These are phyloP conservation scores for Noctua comes DNA, from an alignment of 2,888 invertebrate species.

Conservation along the genomic window DNA sequence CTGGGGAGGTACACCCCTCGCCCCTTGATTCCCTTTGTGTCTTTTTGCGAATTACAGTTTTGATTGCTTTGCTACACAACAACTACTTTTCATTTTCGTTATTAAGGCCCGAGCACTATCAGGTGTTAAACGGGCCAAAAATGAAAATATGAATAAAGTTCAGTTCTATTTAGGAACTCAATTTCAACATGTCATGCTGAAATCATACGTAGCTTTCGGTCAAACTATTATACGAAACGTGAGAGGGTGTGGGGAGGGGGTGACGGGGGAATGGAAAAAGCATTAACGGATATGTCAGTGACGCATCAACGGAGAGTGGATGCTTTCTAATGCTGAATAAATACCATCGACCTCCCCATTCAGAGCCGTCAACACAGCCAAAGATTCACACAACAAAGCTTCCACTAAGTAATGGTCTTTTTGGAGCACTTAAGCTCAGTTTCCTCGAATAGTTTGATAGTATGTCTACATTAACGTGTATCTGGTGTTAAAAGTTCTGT, in stretches of 20 bases:
- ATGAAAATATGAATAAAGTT: conserved; percentile 43
- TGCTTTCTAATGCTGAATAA: conserved; percentile 89
- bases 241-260: conserved; percentile 73
- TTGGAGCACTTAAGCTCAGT: conserved; percentile 65
- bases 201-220: conserved; percentile 80
- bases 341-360: conserved; percentile 84
- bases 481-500: conserved; percentile 37
- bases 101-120: conserved; percentile 22
- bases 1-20: conserved; percentile 67
- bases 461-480: conserved; percentile 44
- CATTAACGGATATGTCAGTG: conserved; percentile 90
- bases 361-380: conserved; percentile 73
- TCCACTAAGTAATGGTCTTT: conserved; percentile 65
- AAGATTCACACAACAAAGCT: conserved; percentile 69
- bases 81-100: conserved; percentile 62
- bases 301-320: conserved; percentile 89
- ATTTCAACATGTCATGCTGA: conserved; percentile 68
- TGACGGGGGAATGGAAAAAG: conserved; percentile 89
- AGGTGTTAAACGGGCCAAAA: conserved; percentile 47
- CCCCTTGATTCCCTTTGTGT: conserved; percentile 64
- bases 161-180: conserved; percentile 43
- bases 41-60: conserved; percentile 82
- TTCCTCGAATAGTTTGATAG: conserved; percentile 53
- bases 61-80: conserved; percentile 81
- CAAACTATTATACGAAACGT: conserved; percentile 78